A percentile compares a stretch with the other conserved stretches of the same genome.
Conservation (phyloP, 2,888 invertebrate genomes). For the Ichneumon xanthorius region DNA sequence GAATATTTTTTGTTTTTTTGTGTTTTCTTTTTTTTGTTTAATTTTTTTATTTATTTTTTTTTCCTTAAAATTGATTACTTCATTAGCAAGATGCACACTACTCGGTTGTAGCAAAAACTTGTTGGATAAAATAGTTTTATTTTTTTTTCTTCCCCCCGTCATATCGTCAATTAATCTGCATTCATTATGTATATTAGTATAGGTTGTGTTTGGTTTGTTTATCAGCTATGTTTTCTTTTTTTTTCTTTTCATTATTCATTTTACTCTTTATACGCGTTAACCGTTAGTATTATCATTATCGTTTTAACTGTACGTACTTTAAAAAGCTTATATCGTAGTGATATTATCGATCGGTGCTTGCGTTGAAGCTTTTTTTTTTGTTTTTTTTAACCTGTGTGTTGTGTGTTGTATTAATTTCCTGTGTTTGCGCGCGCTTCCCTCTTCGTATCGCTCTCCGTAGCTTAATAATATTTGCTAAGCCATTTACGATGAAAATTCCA, state of each 20-base stretch:
- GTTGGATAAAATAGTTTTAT: conserved; percentile 83
- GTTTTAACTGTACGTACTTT: conserved; percentile 76
- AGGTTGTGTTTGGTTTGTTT: conserved; percentile 64
- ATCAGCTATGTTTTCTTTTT: conserved; percentile 57
- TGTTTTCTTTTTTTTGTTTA: conserved; percentile 46
- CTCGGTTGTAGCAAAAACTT: conserved; percentile 84
- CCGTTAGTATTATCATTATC: conserved; percentile 67
- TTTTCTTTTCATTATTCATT: conserved; percentile 47
- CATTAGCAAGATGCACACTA: conserved; percentile 82
- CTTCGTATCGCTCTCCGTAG: conserved; percentile 27
- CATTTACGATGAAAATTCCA: conserved; percentile 8
- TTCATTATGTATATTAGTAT: conserved; percentile 68
- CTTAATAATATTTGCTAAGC: conserved; percentile 47
- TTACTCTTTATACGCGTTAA: conserved; percentile 59
- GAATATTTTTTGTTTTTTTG: conserved; percentile 73
- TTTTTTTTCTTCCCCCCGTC: conserved; percentile 71
- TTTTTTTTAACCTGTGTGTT: conserved; percentile 62
- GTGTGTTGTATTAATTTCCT: conserved; percentile 38
- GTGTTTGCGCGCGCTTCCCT: conserved; percentile 32
- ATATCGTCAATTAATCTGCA: conserved; percentile 67
- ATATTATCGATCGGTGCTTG: conserved; percentile 83
- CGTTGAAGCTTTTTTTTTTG: conserved; percentile 75
- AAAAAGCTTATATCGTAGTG: conserved; percentile 84
- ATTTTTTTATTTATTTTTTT: conserved; percentile 71
- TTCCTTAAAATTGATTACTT: conserved; percentile 74